Percentiles rank a stretch among this genome's conserved stretches.
Conservation (phyloP, 2,888 invertebrate genomes). For the Lycophotia porphyrea region DNA sequence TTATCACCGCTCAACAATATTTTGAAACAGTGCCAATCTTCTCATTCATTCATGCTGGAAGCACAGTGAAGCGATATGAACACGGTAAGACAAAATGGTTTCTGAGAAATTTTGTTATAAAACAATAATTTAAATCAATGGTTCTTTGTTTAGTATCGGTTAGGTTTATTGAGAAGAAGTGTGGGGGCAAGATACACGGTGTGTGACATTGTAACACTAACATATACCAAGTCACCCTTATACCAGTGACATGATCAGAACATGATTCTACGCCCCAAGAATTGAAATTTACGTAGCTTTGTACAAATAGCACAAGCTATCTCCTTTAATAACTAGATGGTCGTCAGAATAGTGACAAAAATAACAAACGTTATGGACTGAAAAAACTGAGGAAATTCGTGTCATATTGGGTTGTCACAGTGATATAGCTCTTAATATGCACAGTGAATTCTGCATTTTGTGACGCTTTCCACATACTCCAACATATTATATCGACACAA, state of each 20-base stretch:
- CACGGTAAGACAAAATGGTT: slow-evolving; percentile 3
- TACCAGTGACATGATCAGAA: not conserved
- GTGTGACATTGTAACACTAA: not conserved
- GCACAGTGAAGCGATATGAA: not conserved
- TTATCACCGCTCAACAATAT: slow-evolving; percentile 75
- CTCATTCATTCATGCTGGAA: slow-evolving; percentile 65
- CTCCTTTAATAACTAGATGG: not conserved
- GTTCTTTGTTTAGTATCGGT: slow-evolving; percentile 16
- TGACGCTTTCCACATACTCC: not conserved
- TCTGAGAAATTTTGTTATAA: slow-evolving; percentile 26
- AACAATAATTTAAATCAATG: slow-evolving; percentile 14
- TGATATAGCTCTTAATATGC: not conserved
- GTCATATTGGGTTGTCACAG: not conserved
- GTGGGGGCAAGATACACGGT: not conserved
- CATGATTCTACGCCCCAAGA: not conserved
- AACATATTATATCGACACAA: not conserved
- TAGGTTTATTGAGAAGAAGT: not conserved
- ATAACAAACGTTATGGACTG: not conserved
- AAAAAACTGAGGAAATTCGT: not conserved
- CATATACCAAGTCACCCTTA: not conserved
- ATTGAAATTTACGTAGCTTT: not conserved
- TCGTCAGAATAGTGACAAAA: not conserved
- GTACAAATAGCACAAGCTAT: not conserved
- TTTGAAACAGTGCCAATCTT: slow-evolving; percentile 78
- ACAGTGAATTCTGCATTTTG: not conserved